Conservation (phyloP, 2,888 invertebrate species). For the Meiosimyza decipiens region DNA sequence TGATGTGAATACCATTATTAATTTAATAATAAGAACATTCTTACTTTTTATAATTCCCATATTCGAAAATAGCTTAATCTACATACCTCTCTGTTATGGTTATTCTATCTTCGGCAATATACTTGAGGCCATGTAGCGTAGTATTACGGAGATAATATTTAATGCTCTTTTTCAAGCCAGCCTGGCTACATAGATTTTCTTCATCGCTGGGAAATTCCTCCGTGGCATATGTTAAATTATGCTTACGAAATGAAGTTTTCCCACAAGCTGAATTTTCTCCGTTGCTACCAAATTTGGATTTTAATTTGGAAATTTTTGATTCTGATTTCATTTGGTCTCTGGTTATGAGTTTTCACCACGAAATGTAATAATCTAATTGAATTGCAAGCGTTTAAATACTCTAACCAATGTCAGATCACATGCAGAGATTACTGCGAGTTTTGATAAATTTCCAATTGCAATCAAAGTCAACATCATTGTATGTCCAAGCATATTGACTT, state of each 20-base stretch:
- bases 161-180: constrained; percentile 64
- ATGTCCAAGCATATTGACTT: constrained; percentile 57
- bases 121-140: constrained; percentile 81
- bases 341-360: constrained; percentile 7
- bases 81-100: constrained; percentile 60
- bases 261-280: neutral
- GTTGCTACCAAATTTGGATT: constrained; percentile 13
- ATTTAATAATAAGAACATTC: neutral
- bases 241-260: neutral
- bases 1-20: no score
- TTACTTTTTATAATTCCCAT: neutral
- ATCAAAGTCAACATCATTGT: constrained; percentile 48
- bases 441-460: constrained; percentile 44
- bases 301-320: constrained; percentile 26
- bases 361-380: constrained; percentile 38
- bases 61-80: neutral
- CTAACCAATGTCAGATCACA: constrained; percentile 28
- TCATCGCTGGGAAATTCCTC: constrained; percentile 37
- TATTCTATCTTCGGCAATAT: constrained; percentile 71
- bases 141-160: constrained; percentile 75
- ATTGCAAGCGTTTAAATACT: constrained; percentile 29
- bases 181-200: constrained; percentile 49
- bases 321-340: constrained; percentile 46
- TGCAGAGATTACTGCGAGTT: constrained; percentile 30
- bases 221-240: neutral